Evolutionary conservation across 2,113 vertebrate genomes (phyloP).

Genomic region (Thymallus thymallus): DNA sequence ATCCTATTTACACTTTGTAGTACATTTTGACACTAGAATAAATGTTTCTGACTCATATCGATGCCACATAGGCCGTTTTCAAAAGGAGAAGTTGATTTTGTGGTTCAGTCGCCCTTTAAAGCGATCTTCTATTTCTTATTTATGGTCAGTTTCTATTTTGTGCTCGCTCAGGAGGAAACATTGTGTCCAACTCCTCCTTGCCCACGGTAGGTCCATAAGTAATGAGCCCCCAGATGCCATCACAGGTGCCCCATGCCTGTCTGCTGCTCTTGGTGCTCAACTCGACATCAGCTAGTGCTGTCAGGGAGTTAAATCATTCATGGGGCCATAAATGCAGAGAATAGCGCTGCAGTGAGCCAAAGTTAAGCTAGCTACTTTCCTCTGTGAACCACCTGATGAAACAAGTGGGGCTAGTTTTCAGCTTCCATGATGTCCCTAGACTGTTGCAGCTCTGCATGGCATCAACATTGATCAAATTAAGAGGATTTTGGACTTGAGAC

Average conservation of each 20-base stretch:
- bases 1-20: too few relatives aligned
- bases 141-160: slow-evolving; percentile 26
- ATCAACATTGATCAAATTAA: too few relatives aligned
- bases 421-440: slow-evolving; percentile 5
- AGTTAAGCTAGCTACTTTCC: slow-evolving; percentile 14
- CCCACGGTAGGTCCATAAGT: slow-evolving; percentile 39
- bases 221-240: slow-evolving; percentile 23
- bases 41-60: too few relatives aligned
- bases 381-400: slow-evolving; percentile 10
- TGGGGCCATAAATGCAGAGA: slow-evolving; percentile 15
- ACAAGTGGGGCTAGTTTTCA: background rate
- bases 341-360: slow-evolving; percentile 1
- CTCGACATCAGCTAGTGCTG: slow-evolving; percentile 16
- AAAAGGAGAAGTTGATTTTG: too few relatives aligned
- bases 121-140: slow-evolving; percentile 38
- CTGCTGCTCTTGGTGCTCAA: background rate
- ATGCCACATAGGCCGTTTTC: too few relatives aligned
- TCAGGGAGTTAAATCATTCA: slow-evolving; percentile 40
- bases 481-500: too few relatives aligned
- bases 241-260: background rate
- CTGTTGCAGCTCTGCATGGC: too few relatives aligned
- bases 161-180: slow-evolving; percentile 28
- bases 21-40: too few relatives aligned
- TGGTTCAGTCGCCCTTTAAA: background rate
- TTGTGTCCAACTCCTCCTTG: slow-evolving; percentile 20